Conservation (phyloP, 1,140 invertebrate species). For the Plodia interpunctella region DNA sequence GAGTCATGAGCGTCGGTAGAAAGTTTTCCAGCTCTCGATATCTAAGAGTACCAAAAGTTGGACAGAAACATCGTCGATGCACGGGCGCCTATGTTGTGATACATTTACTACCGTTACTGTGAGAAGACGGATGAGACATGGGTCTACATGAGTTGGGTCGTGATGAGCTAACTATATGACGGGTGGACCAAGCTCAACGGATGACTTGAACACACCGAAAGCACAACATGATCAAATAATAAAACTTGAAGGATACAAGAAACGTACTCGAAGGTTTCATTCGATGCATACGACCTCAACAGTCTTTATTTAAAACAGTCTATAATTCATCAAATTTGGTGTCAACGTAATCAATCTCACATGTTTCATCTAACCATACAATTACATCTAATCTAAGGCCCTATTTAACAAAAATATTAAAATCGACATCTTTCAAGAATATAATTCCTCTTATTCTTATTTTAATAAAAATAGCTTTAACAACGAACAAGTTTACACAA, state of each 20-base stretch:
- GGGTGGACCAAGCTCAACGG: constrained; percentile 57
- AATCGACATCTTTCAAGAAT: constrained; percentile 61
- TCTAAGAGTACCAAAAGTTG: constrained; percentile 42
- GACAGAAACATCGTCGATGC: constrained; percentile 47
- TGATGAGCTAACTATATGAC: constrained; percentile 60
- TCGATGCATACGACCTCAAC: constrained; percentile 68
- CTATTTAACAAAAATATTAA: constrained; percentile 71
- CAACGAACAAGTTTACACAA: constrained; percentile 69
- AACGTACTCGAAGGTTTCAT: constrained; percentile 53
- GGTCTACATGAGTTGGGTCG: constrained; percentile 65
- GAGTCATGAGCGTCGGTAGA: constrained; percentile 48
- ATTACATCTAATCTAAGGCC: constrained; percentile 61
- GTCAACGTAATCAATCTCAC: constrained; percentile 58
- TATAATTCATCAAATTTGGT: constrained; percentile 51
- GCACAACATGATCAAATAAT: constrained; percentile 64
- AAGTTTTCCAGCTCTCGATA: constrained; percentile 60
- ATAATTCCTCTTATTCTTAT: constrained; percentile 67
- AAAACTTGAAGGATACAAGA: constrained; percentile 40
- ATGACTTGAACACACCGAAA: constrained; percentile 70
- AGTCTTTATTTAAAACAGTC: constrained; percentile 67
- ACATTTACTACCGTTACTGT: constrained; percentile 73
- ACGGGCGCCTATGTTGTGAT: constrained; percentile 75
- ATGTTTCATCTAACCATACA: constrained; percentile 56
- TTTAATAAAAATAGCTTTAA: constrained; percentile 71
- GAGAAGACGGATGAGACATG: constrained; percentile 64